Base-by-base conservation (phyloP, 2,888 invertebrate genomes). In the Capitulum mitella region DNA sequence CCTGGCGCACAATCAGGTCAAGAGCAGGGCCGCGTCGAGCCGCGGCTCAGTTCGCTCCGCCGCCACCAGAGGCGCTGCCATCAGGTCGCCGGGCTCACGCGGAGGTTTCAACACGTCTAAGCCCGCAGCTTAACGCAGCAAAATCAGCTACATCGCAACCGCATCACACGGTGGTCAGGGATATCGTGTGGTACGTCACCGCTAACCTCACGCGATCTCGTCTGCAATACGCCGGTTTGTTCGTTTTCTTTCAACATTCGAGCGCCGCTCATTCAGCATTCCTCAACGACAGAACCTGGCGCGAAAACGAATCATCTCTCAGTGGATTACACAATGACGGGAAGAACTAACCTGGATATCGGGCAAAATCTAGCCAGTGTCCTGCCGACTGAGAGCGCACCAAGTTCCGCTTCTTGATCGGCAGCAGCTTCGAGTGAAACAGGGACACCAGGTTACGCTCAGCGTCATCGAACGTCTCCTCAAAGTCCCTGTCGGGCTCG, bases 321-420 rank as follows among this genome's bases (percentile, higher is more conserved):
- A 19, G 54, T 22, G 2, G 26, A 1, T 26, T 54, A 14, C 19
- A 19, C 14, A 54, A 26, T 48, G 48, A 58, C 58, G 58, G 64
- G 3, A 10, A 16, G 1, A 40, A 70, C 70, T 70, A 26, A 70
- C 70, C 70, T 40, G 70, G 26, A 10, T 26, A 70, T 5, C 70
- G 40, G 26, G 70, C 26, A 5, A 70, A 26, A 29, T 70, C 37
- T 40, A 70, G 37, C 70, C 37, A 40, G 26, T 16, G 6, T 2
- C 37, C 26, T 6, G 40, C 40, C 37, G 70, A 70, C 37, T 40
- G 70, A 16, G 70, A 40, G 6, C 70, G 70, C 37, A 40, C 29
- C 70, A 70, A 1, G 26, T 70, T 70, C 10, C 70, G 76, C 76
- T 76, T 76, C 76, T 76, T 76, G 76, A 76, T 76, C 16, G 76